Conservation (phyloP, 2,888 invertebrate species). For the Odontomyia ornata region DNA sequence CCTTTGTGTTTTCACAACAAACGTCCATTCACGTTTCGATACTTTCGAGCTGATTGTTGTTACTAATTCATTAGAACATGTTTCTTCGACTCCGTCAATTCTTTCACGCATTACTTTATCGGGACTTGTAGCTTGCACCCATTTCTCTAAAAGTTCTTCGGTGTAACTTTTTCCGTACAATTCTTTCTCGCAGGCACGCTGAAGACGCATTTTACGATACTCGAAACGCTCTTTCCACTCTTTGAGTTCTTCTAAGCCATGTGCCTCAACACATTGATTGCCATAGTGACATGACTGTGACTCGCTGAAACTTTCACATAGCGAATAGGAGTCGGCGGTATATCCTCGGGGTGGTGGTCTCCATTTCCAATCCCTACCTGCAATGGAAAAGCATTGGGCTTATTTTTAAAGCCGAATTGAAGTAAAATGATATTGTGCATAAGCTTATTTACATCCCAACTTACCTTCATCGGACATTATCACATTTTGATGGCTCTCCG, state of each 20-base stretch:
- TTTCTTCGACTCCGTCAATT: conserved; percentile 69
- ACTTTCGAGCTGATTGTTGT: conserved; percentile 72
- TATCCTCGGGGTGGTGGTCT: conserved; percentile 76
- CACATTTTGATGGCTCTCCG: conserved; percentile 71
- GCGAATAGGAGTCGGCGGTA: conserved; percentile 70
- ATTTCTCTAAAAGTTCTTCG: conserved; percentile 73
- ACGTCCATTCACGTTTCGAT: conserved; percentile 70
- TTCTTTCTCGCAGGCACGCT: conserved; percentile 73
- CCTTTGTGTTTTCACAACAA: conserved; percentile 67
- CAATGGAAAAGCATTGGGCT: conserved; percentile 32
- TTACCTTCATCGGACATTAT: conserved; percentile 75
- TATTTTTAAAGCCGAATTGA: not conserved
- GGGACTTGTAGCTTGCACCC: conserved; percentile 71
- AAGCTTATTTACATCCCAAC: conserved; percentile 1
- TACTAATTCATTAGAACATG: conserved; percentile 69
- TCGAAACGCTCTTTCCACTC: conserved; percentile 80
- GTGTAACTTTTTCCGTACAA: conserved; percentile 70
- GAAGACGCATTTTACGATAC: conserved; percentile 71
- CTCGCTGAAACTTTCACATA: conserved; percentile 70
- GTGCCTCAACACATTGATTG: conserved; percentile 78
- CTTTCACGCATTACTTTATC: conserved; percentile 71
- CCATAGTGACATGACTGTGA: conserved; percentile 73
- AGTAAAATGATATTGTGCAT: too few species aligned
- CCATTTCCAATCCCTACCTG: conserved; percentile 73
- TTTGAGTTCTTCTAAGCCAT: conserved; percentile 74